Evolutionary conservation across 2,888 invertebrate species (phyloP).

Genomic region (Drosophila neutralis): DNA sequence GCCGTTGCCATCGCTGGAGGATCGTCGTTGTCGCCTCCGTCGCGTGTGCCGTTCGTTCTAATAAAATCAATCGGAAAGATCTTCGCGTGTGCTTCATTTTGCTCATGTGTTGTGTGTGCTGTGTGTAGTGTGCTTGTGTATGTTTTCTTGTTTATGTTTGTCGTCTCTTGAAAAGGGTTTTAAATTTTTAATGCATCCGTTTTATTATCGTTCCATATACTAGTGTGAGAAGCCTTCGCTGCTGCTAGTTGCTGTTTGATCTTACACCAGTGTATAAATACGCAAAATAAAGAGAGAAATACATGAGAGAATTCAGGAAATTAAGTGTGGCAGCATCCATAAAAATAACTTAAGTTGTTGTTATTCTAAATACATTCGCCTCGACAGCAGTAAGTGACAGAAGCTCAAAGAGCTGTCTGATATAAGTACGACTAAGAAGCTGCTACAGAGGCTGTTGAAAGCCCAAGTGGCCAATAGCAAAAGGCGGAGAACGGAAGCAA

Average conservation of each 20-base stretch:
- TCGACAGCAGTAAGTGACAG: constrained; percentile 73
- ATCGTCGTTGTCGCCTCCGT: constrained; percentile 46
- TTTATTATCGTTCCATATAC: constrained; percentile 68
- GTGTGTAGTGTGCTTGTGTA: constrained; percentile 27
- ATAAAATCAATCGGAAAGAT: constrained; percentile 71
- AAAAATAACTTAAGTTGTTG: constrained; percentile 70
- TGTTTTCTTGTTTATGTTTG: constrained; percentile 59
- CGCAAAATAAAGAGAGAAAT: constrained; percentile 23
- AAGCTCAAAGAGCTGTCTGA: constrained; percentile 63
- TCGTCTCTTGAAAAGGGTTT: constrained; percentile 62
- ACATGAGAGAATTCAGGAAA: constrained; percentile 36
- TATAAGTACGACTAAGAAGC: constrained; percentile 50
- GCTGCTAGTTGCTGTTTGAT: constrained; percentile 70
- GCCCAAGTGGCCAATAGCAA: constrained; percentile 48
- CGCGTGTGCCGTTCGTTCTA: constrained; percentile 70
- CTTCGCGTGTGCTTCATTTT: constrained; percentile 54
- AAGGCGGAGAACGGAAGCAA: constrained; percentile 29
- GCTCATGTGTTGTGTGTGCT: constrained; percentile 6
- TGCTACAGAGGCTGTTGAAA: constrained; percentile 37
- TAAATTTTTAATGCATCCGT: constrained; percentile 73
- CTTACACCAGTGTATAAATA: constrained; percentile 60
- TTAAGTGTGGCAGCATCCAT: constrained; percentile 64
- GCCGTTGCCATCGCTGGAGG: constrained; percentile 65
- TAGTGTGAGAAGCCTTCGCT: constrained; percentile 48
- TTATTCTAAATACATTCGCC: constrained; percentile 60